Evolutionary conservation across 2,888 invertebrate species (phyloP), one percentile per base, ranked within the genome.

Genomic region (Dusona sp.): DNA sequence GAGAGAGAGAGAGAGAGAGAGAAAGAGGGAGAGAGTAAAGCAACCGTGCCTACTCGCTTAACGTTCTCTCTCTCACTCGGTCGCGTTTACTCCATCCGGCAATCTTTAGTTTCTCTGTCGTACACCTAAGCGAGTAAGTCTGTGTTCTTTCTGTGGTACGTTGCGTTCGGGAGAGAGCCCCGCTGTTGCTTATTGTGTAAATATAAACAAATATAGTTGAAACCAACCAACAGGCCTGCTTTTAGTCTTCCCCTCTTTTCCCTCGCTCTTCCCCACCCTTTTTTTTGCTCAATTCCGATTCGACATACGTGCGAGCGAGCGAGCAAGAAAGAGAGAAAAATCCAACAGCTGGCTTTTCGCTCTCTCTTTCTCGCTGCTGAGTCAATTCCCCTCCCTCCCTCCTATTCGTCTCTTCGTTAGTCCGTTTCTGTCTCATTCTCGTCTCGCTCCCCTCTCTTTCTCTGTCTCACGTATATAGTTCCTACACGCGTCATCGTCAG

Each of bases 181-280:
- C 75, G 75, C 92, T 92, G 93, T 93, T 94, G 94, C 94, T 94
- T 94, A 93, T 94, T 94, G 94, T 94, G 94, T 94, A 94, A 94
- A 94, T 94, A 94, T 94, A 94, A 94, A 94, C 94, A 94, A 94
- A 94, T 94, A 94, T 94, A 93, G 94, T 93, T 93, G 93, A 94
- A 93, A 93, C 94, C 94, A 93, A 94, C 94, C 94, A 94, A 94
- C 94, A 94, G 94, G 94, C 94, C 94, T 93, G 93, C 93, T 93
- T 94, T 93, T 92, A 93, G 92, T 89, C 89, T 87, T 88, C 88
- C 89, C 90, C 89, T 85, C 83, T 72, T 61, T 33, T 42, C 8
- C 74, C 81, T 72, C 75, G 84, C 84, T 78, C 25, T 72, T 45
- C 38, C 64, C 85, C 64, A 11, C 54, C 65, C 77, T 72, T 38